Evolutionary conservation across 2,797 vertebrate genomes (phyloP).

Genomic region (Scyliorhinus canicula): DNA sequence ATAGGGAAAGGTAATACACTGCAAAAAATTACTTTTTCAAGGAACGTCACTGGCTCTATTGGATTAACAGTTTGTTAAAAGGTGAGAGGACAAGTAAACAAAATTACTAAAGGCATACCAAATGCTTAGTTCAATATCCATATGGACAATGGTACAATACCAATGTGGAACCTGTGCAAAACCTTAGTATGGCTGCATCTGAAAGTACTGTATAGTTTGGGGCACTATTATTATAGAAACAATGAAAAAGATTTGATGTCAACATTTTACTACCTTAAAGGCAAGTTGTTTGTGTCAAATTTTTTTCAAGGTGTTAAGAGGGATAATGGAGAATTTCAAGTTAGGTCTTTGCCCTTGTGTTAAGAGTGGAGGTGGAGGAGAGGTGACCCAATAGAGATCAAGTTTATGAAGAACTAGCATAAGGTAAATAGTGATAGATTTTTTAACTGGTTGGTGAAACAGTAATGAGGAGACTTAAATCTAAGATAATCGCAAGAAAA

Average conservation of each 20-base stretch:
- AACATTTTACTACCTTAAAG: background rate
- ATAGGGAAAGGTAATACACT: background rate
- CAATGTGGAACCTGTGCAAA: background rate
- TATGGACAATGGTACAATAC: background rate
- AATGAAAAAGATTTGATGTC: background rate
- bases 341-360: background rate
- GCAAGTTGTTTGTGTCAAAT: background rate
- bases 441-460: background rate
- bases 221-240: background rate
- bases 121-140: background rate
- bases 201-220: background rate
- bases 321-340: too few relatives aligned
- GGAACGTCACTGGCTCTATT: background rate
- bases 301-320: background rate
- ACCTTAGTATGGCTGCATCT: background rate
- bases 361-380: background rate
- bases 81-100: background rate
- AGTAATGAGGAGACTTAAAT: background rate
- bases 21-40: background rate
- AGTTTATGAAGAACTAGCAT: background rate
- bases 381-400: background rate
- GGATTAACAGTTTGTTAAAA: background rate
- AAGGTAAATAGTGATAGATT: background rate
- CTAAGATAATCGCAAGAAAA: background rate
- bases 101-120: background rate